These are phyloP conservation scores for Ageneiosus marmoratus DNA, from an alignment of 2,113 vertebrate species.

Conservation along the genomic window DNA sequence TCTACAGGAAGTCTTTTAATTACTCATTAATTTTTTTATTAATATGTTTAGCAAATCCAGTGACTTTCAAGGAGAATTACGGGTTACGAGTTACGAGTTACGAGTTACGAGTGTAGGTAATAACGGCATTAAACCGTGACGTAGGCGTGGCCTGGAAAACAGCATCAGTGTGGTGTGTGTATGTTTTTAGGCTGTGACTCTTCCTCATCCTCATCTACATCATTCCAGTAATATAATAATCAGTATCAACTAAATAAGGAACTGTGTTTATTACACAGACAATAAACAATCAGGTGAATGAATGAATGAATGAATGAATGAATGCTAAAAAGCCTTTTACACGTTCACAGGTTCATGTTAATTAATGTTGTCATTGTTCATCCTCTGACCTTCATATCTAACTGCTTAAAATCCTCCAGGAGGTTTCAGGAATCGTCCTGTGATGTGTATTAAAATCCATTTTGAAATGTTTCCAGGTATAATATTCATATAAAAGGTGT, in stretches of 20 bases:
- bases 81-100: no score
- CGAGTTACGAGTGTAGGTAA: neutral
- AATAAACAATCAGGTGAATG: no score
- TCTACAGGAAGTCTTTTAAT: no score
- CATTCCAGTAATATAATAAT: neutral
- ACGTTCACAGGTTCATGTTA: neutral
- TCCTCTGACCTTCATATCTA: neutral
- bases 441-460: neutral
- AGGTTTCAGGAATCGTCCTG: no score
- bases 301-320: no score
- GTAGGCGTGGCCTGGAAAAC: neutral
- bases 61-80: no score
- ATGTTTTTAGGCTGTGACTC: neutral
- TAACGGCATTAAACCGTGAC: neutral
- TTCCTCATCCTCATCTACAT: neutral
- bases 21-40: no score
- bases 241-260: neutral
- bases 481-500: neutral
- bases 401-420: neutral
- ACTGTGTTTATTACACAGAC: neutral
- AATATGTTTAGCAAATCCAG: neutral
- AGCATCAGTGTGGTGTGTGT: neutral
- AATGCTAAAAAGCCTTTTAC: no score
- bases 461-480: neutral
- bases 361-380: neutral